Conservation (phyloP, 2,888 invertebrate species). For the Catonia carolina region DNA sequence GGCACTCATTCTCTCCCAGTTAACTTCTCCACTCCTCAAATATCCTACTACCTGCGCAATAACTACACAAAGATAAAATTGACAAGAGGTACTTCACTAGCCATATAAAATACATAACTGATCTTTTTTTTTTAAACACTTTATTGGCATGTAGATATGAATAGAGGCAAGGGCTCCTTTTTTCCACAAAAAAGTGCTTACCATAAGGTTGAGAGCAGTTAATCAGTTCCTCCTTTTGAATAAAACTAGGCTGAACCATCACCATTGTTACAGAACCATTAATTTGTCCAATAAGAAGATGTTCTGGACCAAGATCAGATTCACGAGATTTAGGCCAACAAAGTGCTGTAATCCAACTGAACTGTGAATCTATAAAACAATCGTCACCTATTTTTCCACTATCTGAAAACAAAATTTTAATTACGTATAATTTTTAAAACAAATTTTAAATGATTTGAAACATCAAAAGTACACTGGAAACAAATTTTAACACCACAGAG, state of each 20-base stretch:
- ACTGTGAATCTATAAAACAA: slow-evolving; percentile 43
- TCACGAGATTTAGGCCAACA: slow-evolving; percentile 45
- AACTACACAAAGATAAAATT: no score
- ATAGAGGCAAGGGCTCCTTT: no score
- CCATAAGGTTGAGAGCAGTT: slow-evolving; percentile 42
- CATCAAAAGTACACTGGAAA: no score
- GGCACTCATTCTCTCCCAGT: no score
- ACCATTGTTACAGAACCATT: slow-evolving; percentile 47
- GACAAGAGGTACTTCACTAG: no score
- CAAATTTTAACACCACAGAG: neutral
- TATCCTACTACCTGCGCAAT: no score
- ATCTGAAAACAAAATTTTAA: slow-evolving; percentile 18
- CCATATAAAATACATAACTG: no score
- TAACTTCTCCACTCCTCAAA: no score
- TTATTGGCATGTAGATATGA: no score
- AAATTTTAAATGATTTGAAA: no score
- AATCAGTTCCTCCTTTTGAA: slow-evolving; percentile 39
- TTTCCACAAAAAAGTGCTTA: no score
- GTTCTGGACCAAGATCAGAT: slow-evolving; percentile 38
- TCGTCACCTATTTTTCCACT: slow-evolving; percentile 29
- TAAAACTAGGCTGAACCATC: slow-evolving; percentile 38
- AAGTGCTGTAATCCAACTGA: slow-evolving; percentile 46
- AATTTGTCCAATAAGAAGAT: slow-evolving; percentile 48
- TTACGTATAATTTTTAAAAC: neutral
- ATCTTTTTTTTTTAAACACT: no score